phyloP scores from a whole-genome alignment of 1,140 invertebrate genomes.

The Formica exsecta region DNA sequence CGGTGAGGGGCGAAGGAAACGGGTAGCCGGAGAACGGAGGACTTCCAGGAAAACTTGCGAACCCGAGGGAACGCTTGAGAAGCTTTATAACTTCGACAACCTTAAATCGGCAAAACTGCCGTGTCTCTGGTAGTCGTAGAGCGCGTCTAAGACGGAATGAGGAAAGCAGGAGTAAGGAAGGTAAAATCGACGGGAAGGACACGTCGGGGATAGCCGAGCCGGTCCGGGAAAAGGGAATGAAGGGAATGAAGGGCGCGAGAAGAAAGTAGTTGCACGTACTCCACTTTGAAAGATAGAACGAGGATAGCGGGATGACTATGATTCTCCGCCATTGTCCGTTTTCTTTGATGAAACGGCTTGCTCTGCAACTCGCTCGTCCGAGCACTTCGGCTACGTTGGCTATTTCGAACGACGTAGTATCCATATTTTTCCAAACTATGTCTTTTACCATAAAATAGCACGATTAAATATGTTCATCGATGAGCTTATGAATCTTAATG shows the following conservation, averaged over 20 bases:
- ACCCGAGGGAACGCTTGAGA: slow-evolving; percentile 76
- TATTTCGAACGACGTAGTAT: background rate
- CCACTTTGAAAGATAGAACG: slow-evolving; percentile 45
- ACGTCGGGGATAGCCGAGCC: slow-evolving; percentile 37
- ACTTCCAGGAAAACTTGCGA: slow-evolving; percentile 71
- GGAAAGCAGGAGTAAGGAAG: slow-evolving; percentile 27
- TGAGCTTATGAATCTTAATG: background rate
- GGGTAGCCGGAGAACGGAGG: slow-evolving; percentile 44
- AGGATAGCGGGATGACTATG: slow-evolving; percentile 46
- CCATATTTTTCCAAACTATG: background rate
- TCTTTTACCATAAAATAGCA: background rate
- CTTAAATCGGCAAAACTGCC: slow-evolving; percentile 77
- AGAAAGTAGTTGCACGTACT: slow-evolving; percentile 69
- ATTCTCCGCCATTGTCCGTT: slow-evolving; percentile 61
- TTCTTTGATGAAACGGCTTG: slow-evolving; percentile 58
- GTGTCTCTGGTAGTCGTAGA: slow-evolving; percentile 56
- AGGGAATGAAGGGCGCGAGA: slow-evolving; percentile 34
- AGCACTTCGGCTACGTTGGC: slow-evolving; percentile 5
- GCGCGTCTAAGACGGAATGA: slow-evolving; percentile 36
- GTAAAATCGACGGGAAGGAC: background rate
- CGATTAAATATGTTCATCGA: background rate
- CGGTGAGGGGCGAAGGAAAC: slow-evolving; percentile 12
- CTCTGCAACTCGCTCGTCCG: background rate
- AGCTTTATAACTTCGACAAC: slow-evolving; percentile 78
- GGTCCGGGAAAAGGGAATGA: slow-evolving; percentile 8